Evolutionary conservation across 1,140 invertebrate genomes (phyloP).

Genomic region (Trichonephila inaurata): DNA sequence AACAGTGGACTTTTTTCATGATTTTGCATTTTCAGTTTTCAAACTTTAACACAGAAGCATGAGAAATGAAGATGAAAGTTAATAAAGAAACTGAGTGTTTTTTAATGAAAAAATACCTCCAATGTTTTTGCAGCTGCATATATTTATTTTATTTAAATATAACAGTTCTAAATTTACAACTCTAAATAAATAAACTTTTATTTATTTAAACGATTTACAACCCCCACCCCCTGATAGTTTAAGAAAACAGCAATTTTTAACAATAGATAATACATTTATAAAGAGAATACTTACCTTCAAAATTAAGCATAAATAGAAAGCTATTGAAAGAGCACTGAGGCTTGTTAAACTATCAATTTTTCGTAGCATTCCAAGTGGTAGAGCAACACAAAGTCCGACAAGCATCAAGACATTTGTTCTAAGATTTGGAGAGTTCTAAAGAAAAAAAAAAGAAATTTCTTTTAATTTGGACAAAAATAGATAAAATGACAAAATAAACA

Average conservation of each 20-base stretch:
- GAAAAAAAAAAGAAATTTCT: slow-evolving; percentile 55
- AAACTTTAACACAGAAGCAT: too few species aligned
- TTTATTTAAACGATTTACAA: neutral
- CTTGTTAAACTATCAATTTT: slow-evolving; percentile 94
- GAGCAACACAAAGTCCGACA: slow-evolving; percentile 91
- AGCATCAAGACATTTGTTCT: slow-evolving; percentile 83
- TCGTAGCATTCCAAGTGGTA: slow-evolving; percentile 93
- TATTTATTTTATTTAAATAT: too few species aligned
- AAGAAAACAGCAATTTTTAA: too few species aligned
- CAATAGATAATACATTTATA: neutral
- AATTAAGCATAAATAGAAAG: slow-evolving; percentile 94
- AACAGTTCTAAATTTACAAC: too few species aligned
- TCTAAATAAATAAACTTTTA: neutral
- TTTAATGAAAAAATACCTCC: too few species aligned
- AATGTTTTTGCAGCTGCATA: too few species aligned
- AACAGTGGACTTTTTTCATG: too few species aligned
- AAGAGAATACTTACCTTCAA: slow-evolving; percentile 86
- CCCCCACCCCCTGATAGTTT: too few species aligned
- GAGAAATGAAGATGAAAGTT: too few species aligned
- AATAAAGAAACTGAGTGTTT: too few species aligned
- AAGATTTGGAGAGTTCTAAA: slow-evolving; percentile 86
- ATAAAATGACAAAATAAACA: neutral
- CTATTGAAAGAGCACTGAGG: slow-evolving; percentile 92
- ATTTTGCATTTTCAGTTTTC: too few species aligned
- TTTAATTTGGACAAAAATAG: neutral